Base-by-base conservation (phyloP, 2,888 invertebrate species). In the Pomacea canaliculata region DNA sequence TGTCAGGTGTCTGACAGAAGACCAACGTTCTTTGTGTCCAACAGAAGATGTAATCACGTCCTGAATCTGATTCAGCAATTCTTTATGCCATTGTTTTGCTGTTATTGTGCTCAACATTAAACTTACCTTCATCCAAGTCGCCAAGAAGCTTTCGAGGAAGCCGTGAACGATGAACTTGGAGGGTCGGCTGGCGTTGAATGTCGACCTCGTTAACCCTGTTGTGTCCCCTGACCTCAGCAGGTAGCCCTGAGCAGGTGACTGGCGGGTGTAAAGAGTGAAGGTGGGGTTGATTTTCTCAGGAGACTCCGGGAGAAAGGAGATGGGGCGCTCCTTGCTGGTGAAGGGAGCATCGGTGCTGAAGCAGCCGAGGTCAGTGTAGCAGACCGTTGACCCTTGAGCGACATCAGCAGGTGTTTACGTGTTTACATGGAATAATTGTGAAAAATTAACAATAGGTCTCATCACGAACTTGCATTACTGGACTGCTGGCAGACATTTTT, bases 141-240 rank as follows among this genome's bases (percentile, higher is more conserved):
- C 13, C 80, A 76, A 12, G 69, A 77, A 37, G 75, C 67, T 77
- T 23, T 79, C 79, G 8, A 75, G 65, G 89, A 98, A 98, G 5
- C 97, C 97, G 88, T 98, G 97, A 0, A 97, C 96, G 85, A 98
- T 95, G 79, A 97, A 94, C 86, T 96, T 97, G 9, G 96, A 96
- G 0, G 95, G 94, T 89, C 95, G 94, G 0, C 92, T 93, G 0
- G 94, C 93, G 90, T 96, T 95, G 90, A 96, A 97, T 83, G 93
- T 94, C 0, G 96, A 95, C 79, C 93, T 93, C 48, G 16, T 1
- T 12, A 86, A 67, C 13, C 81, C 78, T 19, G 67, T 56, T 23
- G 69, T 78, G 70, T 84, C 80, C 60, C 83, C 82, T 18, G 84
- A 78, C 46, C 81, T 79, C 12, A 88, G 73, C 1, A 71, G 69